phyloP scores from a whole-genome alignment of 2,113 vertebrate genomes.

The Columbina picui region DNA sequence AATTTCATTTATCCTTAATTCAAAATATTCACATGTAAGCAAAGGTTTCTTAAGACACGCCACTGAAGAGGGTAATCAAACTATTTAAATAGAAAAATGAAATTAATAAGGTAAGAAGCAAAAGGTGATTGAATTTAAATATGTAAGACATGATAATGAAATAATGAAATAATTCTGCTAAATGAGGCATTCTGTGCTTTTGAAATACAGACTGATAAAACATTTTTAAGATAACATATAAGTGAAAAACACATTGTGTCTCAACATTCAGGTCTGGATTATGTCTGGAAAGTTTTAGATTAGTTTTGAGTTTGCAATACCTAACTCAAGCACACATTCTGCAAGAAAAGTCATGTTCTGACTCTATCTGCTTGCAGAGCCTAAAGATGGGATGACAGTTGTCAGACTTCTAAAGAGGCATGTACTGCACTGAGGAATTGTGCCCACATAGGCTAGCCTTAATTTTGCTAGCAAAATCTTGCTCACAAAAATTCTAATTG shows the following conservation, averaged over 20 bases:
- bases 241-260: neutral
- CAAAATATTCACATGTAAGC: constrained; percentile 72
- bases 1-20: constrained; percentile 77
- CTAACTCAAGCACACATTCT: neutral
- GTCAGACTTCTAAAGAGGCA: neutral
- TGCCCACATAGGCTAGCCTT: neutral
- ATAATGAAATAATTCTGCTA: constrained; percentile 49
- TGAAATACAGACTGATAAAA: constrained; percentile 42
- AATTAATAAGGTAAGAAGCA: constrained; percentile 57
- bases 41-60: constrained; percentile 46
- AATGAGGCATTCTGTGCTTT: constrained; percentile 6
- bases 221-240: constrained; percentile 15
- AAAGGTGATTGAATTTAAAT: constrained; percentile 61
- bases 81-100: constrained; percentile 41
- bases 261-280: neutral
- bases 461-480: neutral
- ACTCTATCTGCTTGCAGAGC: neutral
- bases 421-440: neutral
- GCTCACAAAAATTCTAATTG: neutral
- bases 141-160: constrained; percentile 31
- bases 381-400: neutral
- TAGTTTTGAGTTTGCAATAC: neutral
- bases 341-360: neutral
- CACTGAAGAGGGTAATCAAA: constrained; percentile 44
- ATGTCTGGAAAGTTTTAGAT: constrained; percentile 28